Conservation (phyloP, 30 jellyfish, hydroid and myxozoan genomes). For the Calvadosia cruxmelitensis region DNA sequence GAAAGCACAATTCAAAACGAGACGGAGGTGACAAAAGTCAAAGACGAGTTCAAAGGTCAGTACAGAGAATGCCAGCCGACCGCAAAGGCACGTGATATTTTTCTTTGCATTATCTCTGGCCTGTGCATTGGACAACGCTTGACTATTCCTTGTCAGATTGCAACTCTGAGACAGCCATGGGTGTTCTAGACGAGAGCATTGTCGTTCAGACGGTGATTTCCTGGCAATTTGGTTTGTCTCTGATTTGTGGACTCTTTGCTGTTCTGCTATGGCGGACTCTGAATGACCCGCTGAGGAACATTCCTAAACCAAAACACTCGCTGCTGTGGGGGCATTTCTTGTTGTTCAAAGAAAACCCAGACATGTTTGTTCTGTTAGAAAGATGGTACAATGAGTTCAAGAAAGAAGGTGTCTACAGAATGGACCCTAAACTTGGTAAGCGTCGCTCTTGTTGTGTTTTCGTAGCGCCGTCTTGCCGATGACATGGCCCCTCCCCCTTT, state of each 20-base stretch:
- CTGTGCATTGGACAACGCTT: too few relatives aligned
- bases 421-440: background rate
- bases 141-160: too few relatives aligned
- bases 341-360: background rate
- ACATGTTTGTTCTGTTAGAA: background rate
- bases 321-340: background rate
- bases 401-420: background rate
- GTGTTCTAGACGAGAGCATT: background rate
- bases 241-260: background rate
- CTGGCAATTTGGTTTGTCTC: background rate
- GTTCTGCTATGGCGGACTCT: background rate
- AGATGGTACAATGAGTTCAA: background rate
- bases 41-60: too few relatives aligned
- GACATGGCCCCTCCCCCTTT: too few relatives aligned
- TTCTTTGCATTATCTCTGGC: too few relatives aligned
- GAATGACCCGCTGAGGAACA: background rate
- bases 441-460: too few relatives aligned
- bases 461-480: too few relatives aligned
- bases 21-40: too few relatives aligned
- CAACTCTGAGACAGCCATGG: background rate
- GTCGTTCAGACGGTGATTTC: background rate
- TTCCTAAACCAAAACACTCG: background rate
- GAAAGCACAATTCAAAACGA: too few relatives aligned
- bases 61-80: too few relatives aligned
- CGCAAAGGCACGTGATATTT: too few relatives aligned